Evolutionary conservation across 2,113 vertebrate species (phyloP).

Genomic region (Ciconia boyciana): DNA sequence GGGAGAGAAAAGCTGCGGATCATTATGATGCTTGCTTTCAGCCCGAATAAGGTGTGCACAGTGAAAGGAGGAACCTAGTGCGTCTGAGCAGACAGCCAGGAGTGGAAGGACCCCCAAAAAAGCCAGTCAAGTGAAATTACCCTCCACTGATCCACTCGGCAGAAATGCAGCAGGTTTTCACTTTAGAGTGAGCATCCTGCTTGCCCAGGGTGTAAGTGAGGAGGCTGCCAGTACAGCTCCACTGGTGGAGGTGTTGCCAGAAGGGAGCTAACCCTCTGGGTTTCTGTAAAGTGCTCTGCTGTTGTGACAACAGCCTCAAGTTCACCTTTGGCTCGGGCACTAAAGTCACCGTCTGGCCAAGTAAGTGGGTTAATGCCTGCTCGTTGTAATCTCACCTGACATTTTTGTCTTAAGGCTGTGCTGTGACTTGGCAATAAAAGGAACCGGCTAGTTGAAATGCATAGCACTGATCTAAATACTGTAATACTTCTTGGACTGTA

Average conservation of each 20-base stretch:
- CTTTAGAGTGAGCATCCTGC: no score
- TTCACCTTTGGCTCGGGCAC: conserved; percentile 52
- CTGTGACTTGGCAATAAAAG: no score
- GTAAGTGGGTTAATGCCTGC: not conserved
- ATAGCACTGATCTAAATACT: not conserved
- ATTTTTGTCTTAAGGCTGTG: not conserved
- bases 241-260: not conserved
- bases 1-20: not conserved
- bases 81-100: no score
- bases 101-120: not conserved
- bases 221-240: not conserved
- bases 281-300: not conserved
- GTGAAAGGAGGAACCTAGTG: not conserved
- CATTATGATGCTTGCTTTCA: not conserved
- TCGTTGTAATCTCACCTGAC: not conserved
- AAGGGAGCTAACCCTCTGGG: not conserved
- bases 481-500: not conserved
- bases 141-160: not conserved
- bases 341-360: conserved; percentile 5
- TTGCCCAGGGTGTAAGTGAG: not conserved
- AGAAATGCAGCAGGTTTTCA: not conserved
- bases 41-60: not conserved
- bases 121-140: not conserved
- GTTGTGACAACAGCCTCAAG: not conserved
- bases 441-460: not conserved